Conservation (phyloP, 2,113 vertebrate genomes). For the Gallinago jamesoni region DNA sequence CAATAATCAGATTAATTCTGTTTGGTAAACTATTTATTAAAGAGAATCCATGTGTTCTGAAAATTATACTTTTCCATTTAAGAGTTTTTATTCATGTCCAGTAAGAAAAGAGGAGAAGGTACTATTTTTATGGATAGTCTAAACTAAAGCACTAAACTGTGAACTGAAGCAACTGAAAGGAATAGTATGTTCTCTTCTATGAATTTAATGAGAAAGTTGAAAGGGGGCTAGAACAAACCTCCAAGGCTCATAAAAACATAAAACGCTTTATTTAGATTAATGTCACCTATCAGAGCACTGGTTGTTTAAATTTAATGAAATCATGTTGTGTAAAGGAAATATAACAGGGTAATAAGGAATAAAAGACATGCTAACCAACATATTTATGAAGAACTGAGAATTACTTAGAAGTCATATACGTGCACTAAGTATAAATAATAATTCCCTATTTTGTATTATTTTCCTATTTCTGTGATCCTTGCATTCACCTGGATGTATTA, state of each 20-base stretch:
- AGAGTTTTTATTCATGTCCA: neutral
- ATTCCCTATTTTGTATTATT: neutral
- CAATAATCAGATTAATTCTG: neutral
- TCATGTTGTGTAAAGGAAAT: neutral
- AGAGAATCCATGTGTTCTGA: neutral
- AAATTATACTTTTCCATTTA: neutral
- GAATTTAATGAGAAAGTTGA: neutral
- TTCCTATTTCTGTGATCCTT: neutral
- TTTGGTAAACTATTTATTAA: neutral
- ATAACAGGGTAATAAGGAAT: neutral
- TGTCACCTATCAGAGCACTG: neutral
- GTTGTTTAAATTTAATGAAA: neutral
- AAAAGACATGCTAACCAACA: neutral
- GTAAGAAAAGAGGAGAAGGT: neutral
- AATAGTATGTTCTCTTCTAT: neutral
- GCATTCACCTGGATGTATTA: neutral
- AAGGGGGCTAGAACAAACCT: neutral
- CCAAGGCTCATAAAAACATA: neutral
- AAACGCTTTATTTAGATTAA: neutral
- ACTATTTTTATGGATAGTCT: neutral
- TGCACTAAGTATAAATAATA: neutral
- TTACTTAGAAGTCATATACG: neutral
- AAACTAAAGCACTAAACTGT: neutral
- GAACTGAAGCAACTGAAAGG: neutral
- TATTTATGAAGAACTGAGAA: neutral